These are phyloP conservation scores for Drosophila tripunctata DNA, from an alignment of 2,888 invertebrate genomes.

Conservation along the genomic window DNA sequence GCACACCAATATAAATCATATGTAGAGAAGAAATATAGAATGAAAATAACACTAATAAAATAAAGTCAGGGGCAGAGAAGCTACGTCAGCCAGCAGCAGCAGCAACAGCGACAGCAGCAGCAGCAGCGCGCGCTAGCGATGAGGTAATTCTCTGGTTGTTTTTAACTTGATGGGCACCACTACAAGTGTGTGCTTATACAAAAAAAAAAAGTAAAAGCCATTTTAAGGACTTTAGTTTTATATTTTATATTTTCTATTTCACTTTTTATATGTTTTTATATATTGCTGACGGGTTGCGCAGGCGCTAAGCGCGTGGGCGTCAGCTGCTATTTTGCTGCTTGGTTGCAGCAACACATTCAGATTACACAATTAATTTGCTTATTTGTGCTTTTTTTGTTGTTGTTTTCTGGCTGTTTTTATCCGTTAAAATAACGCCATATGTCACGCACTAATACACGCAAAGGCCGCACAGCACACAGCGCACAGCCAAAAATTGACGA, in stretches of 20 bases:
- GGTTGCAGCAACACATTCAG: slow-evolving; percentile 13
- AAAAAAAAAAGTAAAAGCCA: slow-evolving; percentile 7
- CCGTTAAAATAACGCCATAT: slow-evolving; percentile 66
- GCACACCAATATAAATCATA: slow-evolving; percentile 32
- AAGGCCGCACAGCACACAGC: slow-evolving; percentile 25
- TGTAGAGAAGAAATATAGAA: slow-evolving; percentile 67
- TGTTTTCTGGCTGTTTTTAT: too few species aligned
- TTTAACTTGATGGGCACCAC: slow-evolving; percentile 47
- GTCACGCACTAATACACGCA: slow-evolving; percentile 68
- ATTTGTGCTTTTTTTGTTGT: slow-evolving; percentile 37
- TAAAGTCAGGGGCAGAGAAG: slow-evolving; percentile 75
- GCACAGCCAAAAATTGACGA: slow-evolving; percentile 24
- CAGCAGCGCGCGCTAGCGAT: slow-evolving; percentile 63
- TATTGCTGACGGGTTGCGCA: slow-evolving; percentile 57
- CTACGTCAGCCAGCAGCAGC: slow-evolving; percentile 52
- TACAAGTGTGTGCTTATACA: slow-evolving; percentile 2
- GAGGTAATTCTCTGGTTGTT: slow-evolving; percentile 69
- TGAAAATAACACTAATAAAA: slow-evolving; percentile 66
- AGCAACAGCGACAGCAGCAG: slow-evolving; percentile 36
- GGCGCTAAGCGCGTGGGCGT: slow-evolving; percentile 56
- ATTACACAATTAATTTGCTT: slow-evolving; percentile 68
- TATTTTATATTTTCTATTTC: background rate
- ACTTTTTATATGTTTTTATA: background rate
- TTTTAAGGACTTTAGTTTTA: slow-evolving; percentile 23
- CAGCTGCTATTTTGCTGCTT: background rate